Conservation (phyloP, 2,888 invertebrate species). For the Sthenelais limicola region DNA sequence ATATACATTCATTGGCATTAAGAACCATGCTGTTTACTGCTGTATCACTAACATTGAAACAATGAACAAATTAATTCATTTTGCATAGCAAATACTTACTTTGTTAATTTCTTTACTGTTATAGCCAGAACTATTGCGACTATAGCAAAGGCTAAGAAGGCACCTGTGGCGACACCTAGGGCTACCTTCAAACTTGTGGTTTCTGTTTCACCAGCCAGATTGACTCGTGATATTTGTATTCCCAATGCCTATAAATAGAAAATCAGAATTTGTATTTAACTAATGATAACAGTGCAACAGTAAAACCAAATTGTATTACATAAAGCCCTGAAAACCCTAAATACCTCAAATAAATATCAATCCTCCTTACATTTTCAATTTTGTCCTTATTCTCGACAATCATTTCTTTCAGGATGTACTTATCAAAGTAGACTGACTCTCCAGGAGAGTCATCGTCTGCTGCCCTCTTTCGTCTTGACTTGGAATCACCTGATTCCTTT, state of each 20-base stretch:
- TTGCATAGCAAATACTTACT: background rate
- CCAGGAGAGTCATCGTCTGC: background rate
- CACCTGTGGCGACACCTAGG: conserved; percentile 3
- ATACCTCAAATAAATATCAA: background rate
- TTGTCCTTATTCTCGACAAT: conserved; percentile 25
- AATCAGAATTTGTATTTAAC: no score
- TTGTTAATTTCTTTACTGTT: background rate
- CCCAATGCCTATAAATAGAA: conserved; percentile 13
- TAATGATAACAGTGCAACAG: no score
- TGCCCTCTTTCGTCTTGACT: background rate
- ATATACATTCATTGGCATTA: no score
- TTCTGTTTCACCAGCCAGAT: background rate
- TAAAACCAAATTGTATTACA: background rate
- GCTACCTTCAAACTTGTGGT: conserved; percentile 20
- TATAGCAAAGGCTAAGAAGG: background rate
- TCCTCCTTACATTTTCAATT: conserved; percentile 19
- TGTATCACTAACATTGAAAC: background rate
- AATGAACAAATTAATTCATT: background rate
- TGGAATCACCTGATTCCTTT: background rate
- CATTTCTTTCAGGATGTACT: conserved; percentile 3
- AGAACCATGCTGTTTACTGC: no score
- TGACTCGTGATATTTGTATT: conserved; percentile 7
- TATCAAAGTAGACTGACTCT: conserved; percentile 15
- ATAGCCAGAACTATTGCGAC: background rate
- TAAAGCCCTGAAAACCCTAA: background rate